Percentiles rank a stretch among this genome's conserved stretches.
These are phyloP conservation scores for Caiman crocodilus DNA, from an alignment of 2,797 vertebrate genomes.

Conservation along the genomic window DNA sequence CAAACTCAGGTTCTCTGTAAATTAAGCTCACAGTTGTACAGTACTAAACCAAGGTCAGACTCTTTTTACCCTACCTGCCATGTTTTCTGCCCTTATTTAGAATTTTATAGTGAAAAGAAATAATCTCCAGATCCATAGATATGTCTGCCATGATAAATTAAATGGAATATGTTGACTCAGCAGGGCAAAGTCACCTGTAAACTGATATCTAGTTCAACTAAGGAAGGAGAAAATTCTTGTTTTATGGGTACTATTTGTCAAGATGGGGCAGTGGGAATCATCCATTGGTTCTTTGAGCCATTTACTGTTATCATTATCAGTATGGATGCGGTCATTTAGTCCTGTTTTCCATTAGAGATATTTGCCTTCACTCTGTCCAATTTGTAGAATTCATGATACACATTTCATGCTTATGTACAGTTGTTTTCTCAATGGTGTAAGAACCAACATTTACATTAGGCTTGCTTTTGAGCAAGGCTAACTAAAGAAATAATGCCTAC, in stretches of 20 bases:
- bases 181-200: conserved; percentile 55
- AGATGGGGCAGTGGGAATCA: not conserved
- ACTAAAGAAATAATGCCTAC: no score
- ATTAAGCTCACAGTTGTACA: not conserved
- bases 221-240: not conserved
- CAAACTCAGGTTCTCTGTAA: not conserved
- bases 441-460: no score
- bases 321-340: not conserved
- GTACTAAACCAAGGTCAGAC: conserved; percentile 20
- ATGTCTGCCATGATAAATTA: conserved; percentile 11
- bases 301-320: not conserved
- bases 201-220: not conserved
- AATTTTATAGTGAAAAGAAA: conserved; percentile 10
- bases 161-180: conserved; percentile 39
- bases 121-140: conserved; percentile 32
- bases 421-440: no score
- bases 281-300: not conserved
- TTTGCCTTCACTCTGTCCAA: not conserved
- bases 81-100: conserved; percentile 11
- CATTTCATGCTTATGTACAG: no score
- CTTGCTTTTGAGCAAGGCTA: no score
- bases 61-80: conserved; percentile 36
- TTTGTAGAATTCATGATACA: no score
- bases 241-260: not conserved
- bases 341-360: conserved; percentile 19